These are phyloP conservation scores for Malacoctenus gilli DNA, from an alignment of 2,797 vertebrate genomes.

Conservation along the genomic window DNA sequence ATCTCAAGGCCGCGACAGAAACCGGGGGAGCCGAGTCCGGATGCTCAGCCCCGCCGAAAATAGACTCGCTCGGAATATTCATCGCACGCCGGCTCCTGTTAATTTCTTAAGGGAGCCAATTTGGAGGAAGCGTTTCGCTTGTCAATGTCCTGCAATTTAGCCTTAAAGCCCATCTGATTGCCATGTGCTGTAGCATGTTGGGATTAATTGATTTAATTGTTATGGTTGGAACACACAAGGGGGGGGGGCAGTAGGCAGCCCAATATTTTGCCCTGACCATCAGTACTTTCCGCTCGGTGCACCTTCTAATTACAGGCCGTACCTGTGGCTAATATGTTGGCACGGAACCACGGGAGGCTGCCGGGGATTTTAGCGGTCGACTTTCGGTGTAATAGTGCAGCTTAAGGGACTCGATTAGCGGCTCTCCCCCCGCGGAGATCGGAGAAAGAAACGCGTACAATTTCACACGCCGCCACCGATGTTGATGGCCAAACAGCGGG, in stretches of 20 bases:
- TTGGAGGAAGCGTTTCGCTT: slow-evolving; percentile 40
- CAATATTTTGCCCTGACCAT: slow-evolving; percentile 51
- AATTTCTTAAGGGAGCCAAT: slow-evolving; percentile 60
- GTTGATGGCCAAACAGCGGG: slow-evolving; percentile 6
- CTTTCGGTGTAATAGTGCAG: slow-evolving; percentile 60
- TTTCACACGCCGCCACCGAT: slow-evolving; percentile 7
- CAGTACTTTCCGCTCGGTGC: slow-evolving; percentile 39
- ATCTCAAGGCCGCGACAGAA: slow-evolving; percentile 49
- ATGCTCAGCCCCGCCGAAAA: slow-evolving; percentile 54
- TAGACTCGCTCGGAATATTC: slow-evolving; percentile 57
- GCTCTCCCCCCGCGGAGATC: slow-evolving; percentile 18
- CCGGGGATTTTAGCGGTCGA: slow-evolving; percentile 46
- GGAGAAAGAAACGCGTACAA: slow-evolving; percentile 22
- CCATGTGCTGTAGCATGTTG: slow-evolving; percentile 39
- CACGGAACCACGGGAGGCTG: slow-evolving; percentile 51
- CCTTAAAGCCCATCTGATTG: slow-evolving; percentile 36
- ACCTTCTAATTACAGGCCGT: slow-evolving; percentile 62
- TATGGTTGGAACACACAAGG: slow-evolving; percentile 32
- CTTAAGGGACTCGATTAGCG: slow-evolving; percentile 49
- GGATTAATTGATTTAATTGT: slow-evolving; percentile 59
- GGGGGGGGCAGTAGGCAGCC: too few species aligned
- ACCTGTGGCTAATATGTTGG: slow-evolving; percentile 46
- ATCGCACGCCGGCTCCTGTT: slow-evolving; percentile 33
- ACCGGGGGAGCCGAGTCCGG: slow-evolving; percentile 50
- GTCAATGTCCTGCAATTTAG: slow-evolving; percentile 62